phyloP scores from a whole-genome alignment of 2,113 vertebrate genomes.

The Conger conger region DNA sequence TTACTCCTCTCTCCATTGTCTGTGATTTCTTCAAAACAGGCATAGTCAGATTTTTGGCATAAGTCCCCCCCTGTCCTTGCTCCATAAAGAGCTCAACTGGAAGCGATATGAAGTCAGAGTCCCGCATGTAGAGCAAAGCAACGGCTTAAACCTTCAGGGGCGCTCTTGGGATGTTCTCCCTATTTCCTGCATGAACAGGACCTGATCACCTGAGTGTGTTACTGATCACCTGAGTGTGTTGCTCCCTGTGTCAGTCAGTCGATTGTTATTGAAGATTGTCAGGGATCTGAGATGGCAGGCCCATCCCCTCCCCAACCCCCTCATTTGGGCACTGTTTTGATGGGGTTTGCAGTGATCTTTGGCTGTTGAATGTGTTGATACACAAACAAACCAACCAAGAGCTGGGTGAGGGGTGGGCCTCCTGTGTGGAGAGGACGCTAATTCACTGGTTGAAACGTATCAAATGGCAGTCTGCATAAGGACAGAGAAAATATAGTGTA shows the following conservation, averaged over 20 bases:
- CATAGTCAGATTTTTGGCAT: not conserved
- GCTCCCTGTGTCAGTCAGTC: slow-evolving; percentile 40
- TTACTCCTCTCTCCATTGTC: too few relatives aligned
- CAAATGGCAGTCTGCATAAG: not conserved
- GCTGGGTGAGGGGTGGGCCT: slow-evolving; percentile 3
- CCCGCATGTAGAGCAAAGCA: not conserved
- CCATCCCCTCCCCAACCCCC: slow-evolving; percentile 33
- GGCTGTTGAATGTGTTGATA: slow-evolving; percentile 62
- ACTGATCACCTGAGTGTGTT: not conserved
- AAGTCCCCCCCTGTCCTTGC: not conserved
- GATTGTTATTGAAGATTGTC: slow-evolving; percentile 36
- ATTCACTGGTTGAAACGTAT: not conserved
- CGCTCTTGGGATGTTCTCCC: too few relatives aligned
- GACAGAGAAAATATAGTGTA: not conserved
- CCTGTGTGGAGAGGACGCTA: slow-evolving; percentile 15
- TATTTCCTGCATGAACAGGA: too few relatives aligned
- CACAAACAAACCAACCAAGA: slow-evolving; percentile 46
- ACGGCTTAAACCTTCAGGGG: not conserved
- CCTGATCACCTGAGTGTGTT: not conserved
- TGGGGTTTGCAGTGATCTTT: slow-evolving; percentile 63
- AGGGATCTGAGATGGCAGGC: slow-evolving; percentile 43
- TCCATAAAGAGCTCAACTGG: not conserved
- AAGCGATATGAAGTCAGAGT: not conserved
- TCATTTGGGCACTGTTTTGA: slow-evolving; percentile 59
- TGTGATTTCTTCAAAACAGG: not conserved